A percentile compares a stretch with the other conserved stretches of the same genome.
Evolutionary conservation across 1,140 invertebrate species (phyloP).

Genomic region (Drosophila auraria): DNA sequence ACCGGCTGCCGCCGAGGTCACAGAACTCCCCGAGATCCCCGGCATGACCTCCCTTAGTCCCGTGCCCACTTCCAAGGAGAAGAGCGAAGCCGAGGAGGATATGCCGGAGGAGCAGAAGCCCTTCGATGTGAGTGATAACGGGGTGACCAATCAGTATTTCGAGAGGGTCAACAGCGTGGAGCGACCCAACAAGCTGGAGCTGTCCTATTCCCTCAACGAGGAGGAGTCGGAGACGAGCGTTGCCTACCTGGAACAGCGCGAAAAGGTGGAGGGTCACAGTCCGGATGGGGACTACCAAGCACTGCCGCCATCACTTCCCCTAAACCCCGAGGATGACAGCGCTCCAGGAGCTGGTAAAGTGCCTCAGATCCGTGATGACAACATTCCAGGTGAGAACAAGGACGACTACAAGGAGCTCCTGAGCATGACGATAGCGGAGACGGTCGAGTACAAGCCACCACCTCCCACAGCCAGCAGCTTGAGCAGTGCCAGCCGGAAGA

Average conservation of each 20-base stretch:
- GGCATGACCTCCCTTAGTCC: constrained; percentile 47
- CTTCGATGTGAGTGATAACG: constrained; percentile 72
- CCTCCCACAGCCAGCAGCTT: constrained; percentile 14
- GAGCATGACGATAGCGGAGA: constrained; percentile 71
- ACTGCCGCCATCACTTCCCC: neutral
- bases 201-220: constrained; percentile 74
- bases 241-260: constrained; percentile 21
- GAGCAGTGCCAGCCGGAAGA: constrained; percentile 55
- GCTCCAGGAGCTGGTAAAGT: constrained; percentile 20
- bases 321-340: neutral
- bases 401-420: constrained; percentile 71
- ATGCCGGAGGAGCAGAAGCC: constrained; percentile 2
- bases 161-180: constrained; percentile 81
- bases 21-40: neutral
- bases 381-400: constrained; percentile 75
- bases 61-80: constrained; percentile 1
- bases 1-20: constrained; percentile 8
- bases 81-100: neutral
- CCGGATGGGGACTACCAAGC: constrained; percentile 10
- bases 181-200: constrained; percentile 69
- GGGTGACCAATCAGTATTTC: constrained; percentile 84
- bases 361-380: constrained; percentile 58
- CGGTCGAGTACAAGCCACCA: neutral
- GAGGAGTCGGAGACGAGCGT: constrained; percentile 56
- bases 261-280: constrained; percentile 48